phyloP scores from a whole-genome alignment of 1,140 invertebrate genomes.

The Eriosoma lanigerum region DNA sequence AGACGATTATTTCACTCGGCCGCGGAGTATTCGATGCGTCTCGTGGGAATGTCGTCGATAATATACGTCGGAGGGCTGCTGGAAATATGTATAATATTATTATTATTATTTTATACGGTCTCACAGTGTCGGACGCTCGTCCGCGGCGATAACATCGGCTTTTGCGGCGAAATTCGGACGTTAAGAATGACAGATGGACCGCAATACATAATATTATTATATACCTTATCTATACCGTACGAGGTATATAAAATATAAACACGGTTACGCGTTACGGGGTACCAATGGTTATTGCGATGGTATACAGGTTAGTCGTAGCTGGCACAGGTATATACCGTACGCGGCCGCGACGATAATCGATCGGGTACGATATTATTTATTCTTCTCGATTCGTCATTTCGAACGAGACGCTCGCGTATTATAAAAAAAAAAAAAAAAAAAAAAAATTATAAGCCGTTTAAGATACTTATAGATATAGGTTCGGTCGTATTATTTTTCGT shows the following conservation, averaged over 20 bases:
- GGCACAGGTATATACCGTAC: too few species aligned
- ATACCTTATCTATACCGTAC: too few species aligned
- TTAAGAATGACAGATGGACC: slow-evolving; percentile 48
- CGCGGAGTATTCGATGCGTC: slow-evolving; percentile 2
- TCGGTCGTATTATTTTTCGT: background rate
- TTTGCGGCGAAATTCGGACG: slow-evolving; percentile 37
- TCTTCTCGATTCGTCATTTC: slow-evolving; percentile 29
- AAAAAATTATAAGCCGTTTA: too few species aligned
- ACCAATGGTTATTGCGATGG: too few species aligned
- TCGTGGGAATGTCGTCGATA: slow-evolving; percentile 28
- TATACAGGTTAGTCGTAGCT: too few species aligned
- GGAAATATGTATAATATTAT: background rate
- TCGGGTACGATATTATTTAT: background rate
- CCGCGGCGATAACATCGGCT: slow-evolving; percentile 35
- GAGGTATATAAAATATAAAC: too few species aligned
- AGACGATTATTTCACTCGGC: background rate
- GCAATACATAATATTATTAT: background rate
- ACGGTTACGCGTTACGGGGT: too few species aligned
- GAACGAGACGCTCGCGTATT: background rate
- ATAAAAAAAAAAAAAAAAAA: too few species aligned
- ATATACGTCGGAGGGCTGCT: background rate
- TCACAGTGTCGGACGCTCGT: background rate
- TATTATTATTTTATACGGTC: background rate
- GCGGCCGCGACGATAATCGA: background rate
- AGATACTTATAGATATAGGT: background rate